A percentile compares a stretch with the other conserved stretches of the same genome.
phyloP scores from a whole-genome alignment of 2,113 vertebrate species.

The Sebastes fasciatus region DNA sequence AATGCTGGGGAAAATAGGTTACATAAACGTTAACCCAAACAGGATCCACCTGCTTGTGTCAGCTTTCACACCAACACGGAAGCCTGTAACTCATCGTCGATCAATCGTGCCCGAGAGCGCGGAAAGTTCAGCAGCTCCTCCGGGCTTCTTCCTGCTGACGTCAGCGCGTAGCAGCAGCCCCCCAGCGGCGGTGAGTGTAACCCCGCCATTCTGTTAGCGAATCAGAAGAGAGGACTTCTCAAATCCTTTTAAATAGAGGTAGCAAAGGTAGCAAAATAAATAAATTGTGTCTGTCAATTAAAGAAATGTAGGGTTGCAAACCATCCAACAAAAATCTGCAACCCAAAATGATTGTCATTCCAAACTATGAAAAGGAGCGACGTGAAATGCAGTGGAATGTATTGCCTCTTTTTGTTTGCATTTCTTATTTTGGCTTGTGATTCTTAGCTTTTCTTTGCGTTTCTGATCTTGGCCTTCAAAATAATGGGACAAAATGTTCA shows the following conservation, averaged over 20 bases:
- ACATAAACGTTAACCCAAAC: neutral
- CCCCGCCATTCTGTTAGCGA: neutral
- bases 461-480: too few relatives aligned
- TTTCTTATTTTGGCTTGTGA: too few relatives aligned
- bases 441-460: too few relatives aligned
- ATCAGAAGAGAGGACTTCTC: neutral
- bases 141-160: conserved; percentile 17
- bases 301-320: neutral
- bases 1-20: too few relatives aligned
- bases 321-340: neutral
- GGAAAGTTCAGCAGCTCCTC: conserved; percentile 35
- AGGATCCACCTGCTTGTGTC: neutral
- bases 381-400: too few relatives aligned
- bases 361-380: too few relatives aligned
- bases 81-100: conserved; percentile 26
- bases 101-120: neutral
- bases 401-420: too few relatives aligned
- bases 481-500: too few relatives aligned
- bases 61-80: conserved; percentile 24
- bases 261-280: neutral
- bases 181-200: neutral
- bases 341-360: too few relatives aligned
- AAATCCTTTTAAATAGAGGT: neutral
- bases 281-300: too few relatives aligned
- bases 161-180: conserved; percentile 3